These are phyloP conservation scores for Ctenochaetus hawaiiensis DNA, from an alignment of 2,797 vertebrate species.

Conservation along the genomic window DNA sequence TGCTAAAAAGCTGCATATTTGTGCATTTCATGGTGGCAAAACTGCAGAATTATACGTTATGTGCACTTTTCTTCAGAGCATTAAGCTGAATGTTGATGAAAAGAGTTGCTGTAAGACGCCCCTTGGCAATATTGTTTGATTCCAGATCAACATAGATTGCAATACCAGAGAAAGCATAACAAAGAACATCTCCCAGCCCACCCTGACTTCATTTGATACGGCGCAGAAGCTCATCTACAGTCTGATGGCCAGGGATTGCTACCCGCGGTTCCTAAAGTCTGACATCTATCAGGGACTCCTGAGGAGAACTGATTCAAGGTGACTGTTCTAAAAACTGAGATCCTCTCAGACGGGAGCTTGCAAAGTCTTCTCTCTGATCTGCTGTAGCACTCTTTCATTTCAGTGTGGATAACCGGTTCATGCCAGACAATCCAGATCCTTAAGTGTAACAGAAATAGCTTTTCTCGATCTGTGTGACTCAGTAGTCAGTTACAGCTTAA, in stretches of 20 bases:
- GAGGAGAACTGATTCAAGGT: slow-evolving; percentile 87
- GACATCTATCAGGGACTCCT: slow-evolving; percentile 91
- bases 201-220: slow-evolving; percentile 91
- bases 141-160: slow-evolving; percentile 97
- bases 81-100: slow-evolving; percentile 27
- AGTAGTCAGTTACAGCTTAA: slow-evolving; percentile 62
- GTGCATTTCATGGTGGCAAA: neutral
- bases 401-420: slow-evolving; percentile 71
- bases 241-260: slow-evolving; percentile 97
- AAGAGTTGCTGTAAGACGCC: slow-evolving; percentile 22
- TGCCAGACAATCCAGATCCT: slow-evolving; percentile 43
- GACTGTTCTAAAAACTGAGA: slow-evolving; percentile 74
- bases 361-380: slow-evolving; percentile 55
- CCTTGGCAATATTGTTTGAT: slow-evolving; percentile 59
- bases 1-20: slow-evolving; percentile 2
- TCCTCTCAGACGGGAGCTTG: slow-evolving; percentile 44
- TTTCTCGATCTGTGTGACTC: slow-evolving; percentile 65
- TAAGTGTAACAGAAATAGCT: slow-evolving; percentile 54
- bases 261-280: slow-evolving; percentile 95
- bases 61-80: neutral
- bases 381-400: slow-evolving; percentile 61
- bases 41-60: slow-evolving; percentile 3
- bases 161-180: slow-evolving; percentile 91
- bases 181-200: slow-evolving; percentile 91
- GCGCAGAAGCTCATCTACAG: slow-evolving; percentile 93